A percentile compares a stretch with the other conserved stretches of the same genome.
Evolutionary conservation across 2,888 invertebrate genomes (phyloP).

Genomic region (Sthenelais limicola): DNA sequence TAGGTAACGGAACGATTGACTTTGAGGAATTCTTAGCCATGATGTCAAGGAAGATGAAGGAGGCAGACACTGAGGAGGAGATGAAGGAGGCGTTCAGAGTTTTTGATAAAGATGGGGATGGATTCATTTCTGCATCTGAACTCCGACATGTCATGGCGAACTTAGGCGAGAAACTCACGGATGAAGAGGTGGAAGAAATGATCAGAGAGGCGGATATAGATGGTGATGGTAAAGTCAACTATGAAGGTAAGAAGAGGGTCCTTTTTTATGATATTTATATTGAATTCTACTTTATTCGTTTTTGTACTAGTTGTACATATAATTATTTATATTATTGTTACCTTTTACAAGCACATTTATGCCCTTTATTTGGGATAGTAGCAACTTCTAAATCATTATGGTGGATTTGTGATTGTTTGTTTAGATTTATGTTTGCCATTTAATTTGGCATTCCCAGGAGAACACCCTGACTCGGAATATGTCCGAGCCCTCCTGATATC

Average conservation of each 20-base stretch:
- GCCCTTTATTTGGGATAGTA: no score
- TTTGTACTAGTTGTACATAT: no score
- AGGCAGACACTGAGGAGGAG: constrained; percentile 25
- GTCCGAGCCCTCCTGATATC: no score
- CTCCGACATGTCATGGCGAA: constrained; percentile 26
- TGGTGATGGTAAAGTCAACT: constrained; percentile 27
- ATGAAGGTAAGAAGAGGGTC: constrained; percentile 24
- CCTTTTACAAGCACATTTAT: no score
- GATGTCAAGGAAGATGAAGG: constrained; percentile 30
- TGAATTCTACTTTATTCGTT: no score
- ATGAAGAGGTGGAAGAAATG: constrained; percentile 27
- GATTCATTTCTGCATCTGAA: constrained; percentile 16
- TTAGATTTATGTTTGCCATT: no score
- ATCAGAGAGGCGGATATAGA: constrained; percentile 22
- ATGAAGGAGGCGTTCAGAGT: constrained; percentile 20
- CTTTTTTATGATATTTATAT: neutral
- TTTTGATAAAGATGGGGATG: constrained; percentile 25
- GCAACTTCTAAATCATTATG: no score
- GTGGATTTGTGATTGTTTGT: no score
- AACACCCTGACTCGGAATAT: no score
- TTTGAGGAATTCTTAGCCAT: constrained; percentile 29
- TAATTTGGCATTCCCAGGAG: no score
- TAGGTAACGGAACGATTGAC: constrained; percentile 26
- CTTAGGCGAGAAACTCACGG: constrained; percentile 16
- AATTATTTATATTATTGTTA: no score